Base-by-base conservation (phyloP, 2,113 vertebrate species). In the Toxotes chatareus region DNA sequence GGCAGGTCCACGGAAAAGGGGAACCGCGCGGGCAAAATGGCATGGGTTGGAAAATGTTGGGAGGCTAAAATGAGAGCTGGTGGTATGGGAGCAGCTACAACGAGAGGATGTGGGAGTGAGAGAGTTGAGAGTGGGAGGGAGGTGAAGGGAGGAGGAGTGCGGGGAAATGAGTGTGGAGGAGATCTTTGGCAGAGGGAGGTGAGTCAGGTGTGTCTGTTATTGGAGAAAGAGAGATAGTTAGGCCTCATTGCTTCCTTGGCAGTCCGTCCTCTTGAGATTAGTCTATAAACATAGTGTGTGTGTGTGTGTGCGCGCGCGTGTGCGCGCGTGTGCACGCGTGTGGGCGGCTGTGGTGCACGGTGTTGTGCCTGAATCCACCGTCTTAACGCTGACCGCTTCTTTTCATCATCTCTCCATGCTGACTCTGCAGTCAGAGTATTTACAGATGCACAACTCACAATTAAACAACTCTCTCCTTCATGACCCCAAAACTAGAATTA, bases 401-500 rank as follows among this genome's bases (percentile, higher is more conserved):
- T 73, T 66, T 65, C 74, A 66, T 53, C 72, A 8, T 46, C 64
- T 42, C 73, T 62, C 71, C 3, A 11, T 1, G 27, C 63, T 23
- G n/a, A 69, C 69, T 79, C 44, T 4, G 51, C 80, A 14, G 23
- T 34, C 38, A 32, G 36, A 83, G 75, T 94, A 91, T 94, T 95
- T 94, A 90, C 91, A 90, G 88, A 91, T 85, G 86, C 87, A 71
- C 77, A 68, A 77, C 70, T 76, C 38, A 63, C 87, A 89, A 87
- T 93, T 89, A 92, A 93, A 88, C 87, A 86, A 82, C 73, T 75
- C 86, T 84, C 80, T 87, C 89, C 84, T 82, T 1, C 80, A 4
- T 80, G 90, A 93, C 92, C 87, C 89, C 89, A 84, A 93, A 94
- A 89, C 80, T 68, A 56, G 81, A 92, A 93, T 93, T 89, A 93